These are phyloP conservation scores for Dicycla oo DNA, from an alignment of 2,888 invertebrate species.

Conservation along the genomic window DNA sequence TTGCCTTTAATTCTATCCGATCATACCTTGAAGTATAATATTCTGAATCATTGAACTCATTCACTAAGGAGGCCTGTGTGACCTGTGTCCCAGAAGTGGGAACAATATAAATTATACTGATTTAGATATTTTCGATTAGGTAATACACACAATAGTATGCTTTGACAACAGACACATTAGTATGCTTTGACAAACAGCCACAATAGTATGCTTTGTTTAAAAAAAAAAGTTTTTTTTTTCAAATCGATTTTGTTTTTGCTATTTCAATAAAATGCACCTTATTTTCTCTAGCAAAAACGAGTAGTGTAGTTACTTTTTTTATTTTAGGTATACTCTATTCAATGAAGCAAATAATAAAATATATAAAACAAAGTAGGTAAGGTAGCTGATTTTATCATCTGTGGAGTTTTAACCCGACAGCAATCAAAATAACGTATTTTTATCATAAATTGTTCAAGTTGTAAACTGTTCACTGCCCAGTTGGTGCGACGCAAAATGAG, in stretches of 20 bases:
- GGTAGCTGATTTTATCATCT: background rate
- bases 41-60: background rate
- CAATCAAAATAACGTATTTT: background rate
- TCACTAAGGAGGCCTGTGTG: background rate
- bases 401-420: background rate
- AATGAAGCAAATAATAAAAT: constrained; percentile 15
- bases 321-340: background rate
- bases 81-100: no score
- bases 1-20: background rate
- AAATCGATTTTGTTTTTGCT: background rate
- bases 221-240: no score
- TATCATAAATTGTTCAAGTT: background rate
- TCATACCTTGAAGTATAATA: background rate
- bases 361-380: background rate
- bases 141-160: no score
- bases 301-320: constrained; percentile 2
- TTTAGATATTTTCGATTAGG: background rate
- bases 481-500: no score
- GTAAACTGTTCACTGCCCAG: no score
- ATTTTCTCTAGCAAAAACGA: background rate
- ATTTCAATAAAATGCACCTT: background rate
- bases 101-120: no score
- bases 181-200: no score
- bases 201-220: background rate
- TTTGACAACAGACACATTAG: no score